A percentile compares a stretch with the other conserved stretches of the same genome.
Evolutionary conservation across 2,888 invertebrate genomes (phyloP).

Genomic region (Copidosoma aretas): DNA sequence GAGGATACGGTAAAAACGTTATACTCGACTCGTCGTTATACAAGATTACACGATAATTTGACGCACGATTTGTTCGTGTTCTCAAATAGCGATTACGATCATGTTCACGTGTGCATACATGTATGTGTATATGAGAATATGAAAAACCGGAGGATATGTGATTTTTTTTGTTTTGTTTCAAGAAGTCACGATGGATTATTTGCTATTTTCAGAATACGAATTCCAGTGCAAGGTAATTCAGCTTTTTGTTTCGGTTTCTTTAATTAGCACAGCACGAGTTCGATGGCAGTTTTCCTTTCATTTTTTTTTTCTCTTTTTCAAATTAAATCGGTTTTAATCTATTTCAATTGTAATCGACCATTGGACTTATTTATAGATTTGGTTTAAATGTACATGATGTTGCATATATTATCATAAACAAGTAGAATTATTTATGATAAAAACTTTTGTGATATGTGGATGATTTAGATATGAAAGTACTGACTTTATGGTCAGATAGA

Average conservation of each 20-base stretch:
- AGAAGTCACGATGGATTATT: constrained; percentile 15
- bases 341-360: not conserved
- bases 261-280: constrained; percentile 9
- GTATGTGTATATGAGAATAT: not conserved
- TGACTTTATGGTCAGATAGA: too few relatives aligned
- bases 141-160: not conserved
- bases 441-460: too few relatives aligned
- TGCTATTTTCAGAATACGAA: constrained; percentile 10
- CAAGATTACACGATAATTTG: constrained; percentile 25
- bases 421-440: too few relatives aligned
- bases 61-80: constrained; percentile 4
- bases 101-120: constrained; percentile 16
- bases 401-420: too few relatives aligned
- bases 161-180: not conserved
- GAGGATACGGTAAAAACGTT: constrained; percentile 44
- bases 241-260: not conserved
- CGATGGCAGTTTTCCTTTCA: constrained; percentile 21
- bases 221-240: not conserved
- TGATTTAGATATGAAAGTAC: too few relatives aligned
- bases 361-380: not conserved
- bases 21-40: constrained; percentile 26
- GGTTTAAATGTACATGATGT: not conserved
- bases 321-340: not conserved
- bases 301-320: too few relatives aligned
- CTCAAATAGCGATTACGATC: constrained; percentile 23